phyloP scores from a whole-genome alignment of 2,113 vertebrate genomes.

The Tonatia bakeri region DNA sequence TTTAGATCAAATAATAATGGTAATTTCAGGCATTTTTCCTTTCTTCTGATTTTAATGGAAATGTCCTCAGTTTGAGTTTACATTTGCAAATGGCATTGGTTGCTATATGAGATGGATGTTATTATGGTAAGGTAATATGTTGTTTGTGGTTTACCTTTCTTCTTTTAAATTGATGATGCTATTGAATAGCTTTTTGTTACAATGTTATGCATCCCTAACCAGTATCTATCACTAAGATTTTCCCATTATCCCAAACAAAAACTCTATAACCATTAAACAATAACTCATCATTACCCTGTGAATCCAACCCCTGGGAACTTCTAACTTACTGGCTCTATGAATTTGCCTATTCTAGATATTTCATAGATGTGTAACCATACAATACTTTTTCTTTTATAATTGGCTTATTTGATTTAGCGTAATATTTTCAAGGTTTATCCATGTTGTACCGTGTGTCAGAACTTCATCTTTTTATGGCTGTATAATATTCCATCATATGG shows the following conservation, averaged over 20 bases:
- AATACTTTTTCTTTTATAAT: background rate
- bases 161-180: background rate
- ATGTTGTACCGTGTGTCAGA: background rate
- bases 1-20: background rate
- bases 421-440: background rate
- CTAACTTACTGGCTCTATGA: background rate
- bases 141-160: background rate
- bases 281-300: background rate
- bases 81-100: background rate
- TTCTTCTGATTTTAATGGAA: conserved; percentile 4
- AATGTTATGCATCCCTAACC: background rate
- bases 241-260: background rate
- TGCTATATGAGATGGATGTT: background rate
- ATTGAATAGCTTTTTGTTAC: background rate
- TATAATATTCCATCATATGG: background rate
- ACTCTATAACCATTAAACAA: background rate
- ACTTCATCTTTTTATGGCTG: background rate
- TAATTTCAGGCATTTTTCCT: background rate
- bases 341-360: background rate
- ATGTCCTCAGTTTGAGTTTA: background rate
- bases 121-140: background rate
- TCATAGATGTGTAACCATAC: background rate
- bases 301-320: background rate
- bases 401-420: background rate
- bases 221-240: background rate